A percentile compares a stretch with the other conserved stretches of the same genome.
phyloP scores from a whole-genome alignment of 1,140 invertebrate species.

The Papilio polytes region DNA sequence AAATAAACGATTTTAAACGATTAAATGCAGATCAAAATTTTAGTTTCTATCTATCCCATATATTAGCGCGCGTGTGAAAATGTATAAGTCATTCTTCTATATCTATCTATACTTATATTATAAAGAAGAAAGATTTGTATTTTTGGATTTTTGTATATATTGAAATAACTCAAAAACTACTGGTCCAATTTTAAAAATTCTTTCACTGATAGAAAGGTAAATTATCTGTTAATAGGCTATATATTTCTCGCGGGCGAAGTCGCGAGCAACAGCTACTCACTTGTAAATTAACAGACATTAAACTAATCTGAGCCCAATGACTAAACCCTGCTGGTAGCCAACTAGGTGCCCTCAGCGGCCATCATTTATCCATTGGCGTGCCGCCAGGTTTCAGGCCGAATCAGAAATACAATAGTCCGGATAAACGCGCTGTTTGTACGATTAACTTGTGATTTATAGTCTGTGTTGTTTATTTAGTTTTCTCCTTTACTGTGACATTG shows the following conservation, averaged over 20 bases:
- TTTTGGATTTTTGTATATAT: too few relatives aligned
- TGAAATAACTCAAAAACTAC: too few relatives aligned
- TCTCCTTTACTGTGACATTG: background rate
- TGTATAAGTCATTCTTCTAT: background rate
- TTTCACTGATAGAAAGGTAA: too few relatives aligned
- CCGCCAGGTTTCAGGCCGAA: slow-evolving; percentile 38
- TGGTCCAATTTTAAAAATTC: too few relatives aligned
- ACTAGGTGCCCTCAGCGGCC: slow-evolving; percentile 26
- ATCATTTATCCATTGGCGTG: slow-evolving; percentile 40
- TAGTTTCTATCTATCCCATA: background rate
- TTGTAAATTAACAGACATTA: background rate
- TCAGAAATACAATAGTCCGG: slow-evolving; percentile 38
- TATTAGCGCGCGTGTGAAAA: background rate
- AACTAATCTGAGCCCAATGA: slow-evolving; percentile 27
- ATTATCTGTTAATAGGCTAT: too few relatives aligned
- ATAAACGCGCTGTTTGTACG: slow-evolving; percentile 46
- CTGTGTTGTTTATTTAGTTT: slow-evolving; percentile 35
- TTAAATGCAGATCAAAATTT: too few relatives aligned
- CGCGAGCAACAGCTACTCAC: too few relatives aligned
- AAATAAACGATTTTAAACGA: too few relatives aligned
- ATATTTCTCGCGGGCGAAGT: too few relatives aligned
- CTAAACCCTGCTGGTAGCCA: slow-evolving; percentile 9
- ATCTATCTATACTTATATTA: too few relatives aligned
- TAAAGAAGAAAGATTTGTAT: too few relatives aligned
- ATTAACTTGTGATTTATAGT: slow-evolving; percentile 46